Percentiles rank a stretch among this genome's conserved stretches.
These are phyloP conservation scores for Oryzias javanicus DNA, from an alignment of 2,113 vertebrate species.

Conservation along the genomic window DNA sequence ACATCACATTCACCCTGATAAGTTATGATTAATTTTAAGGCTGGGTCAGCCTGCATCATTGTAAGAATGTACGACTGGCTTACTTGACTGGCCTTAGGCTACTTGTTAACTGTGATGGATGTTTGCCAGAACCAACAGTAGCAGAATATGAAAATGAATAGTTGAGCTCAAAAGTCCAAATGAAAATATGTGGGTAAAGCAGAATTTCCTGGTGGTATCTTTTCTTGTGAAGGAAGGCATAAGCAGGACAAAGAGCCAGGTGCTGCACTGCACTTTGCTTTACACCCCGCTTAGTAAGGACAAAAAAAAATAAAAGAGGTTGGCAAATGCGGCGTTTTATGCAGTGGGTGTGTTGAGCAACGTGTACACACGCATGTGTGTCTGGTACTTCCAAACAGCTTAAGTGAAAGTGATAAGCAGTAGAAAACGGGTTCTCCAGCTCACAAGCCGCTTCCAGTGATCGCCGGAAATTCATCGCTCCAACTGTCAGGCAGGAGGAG, in stretches of 20 bases:
- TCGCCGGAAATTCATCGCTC: constrained; percentile 64
- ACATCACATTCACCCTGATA: constrained; percentile 19
- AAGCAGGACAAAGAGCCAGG: constrained; percentile 36
- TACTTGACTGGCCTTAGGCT: constrained; percentile 54
- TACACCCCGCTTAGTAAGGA: constrained; percentile 39
- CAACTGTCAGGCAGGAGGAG: constrained; percentile 62
- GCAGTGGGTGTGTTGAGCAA: constrained; percentile 17
- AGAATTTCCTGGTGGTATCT: constrained; percentile 28
- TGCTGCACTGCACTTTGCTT: constrained; percentile 42
- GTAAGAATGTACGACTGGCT: constrained; percentile 62
- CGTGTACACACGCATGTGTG: constrained; percentile 34
- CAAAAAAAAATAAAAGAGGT: constrained; percentile 35
- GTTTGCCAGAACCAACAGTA: constrained; percentile 38
- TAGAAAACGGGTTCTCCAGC: constrained; percentile 42
- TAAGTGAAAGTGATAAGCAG: constrained; percentile 73
- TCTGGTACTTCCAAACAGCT: constrained; percentile 52
- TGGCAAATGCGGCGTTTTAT: constrained; percentile 25
- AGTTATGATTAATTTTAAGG: constrained; percentile 32
- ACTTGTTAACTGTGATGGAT: constrained; percentile 58
- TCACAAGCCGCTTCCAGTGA: constrained; percentile 44
- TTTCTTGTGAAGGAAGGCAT: constrained; percentile 30
- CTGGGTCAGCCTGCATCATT: constrained; percentile 48
- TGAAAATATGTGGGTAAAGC: constrained; percentile 21
- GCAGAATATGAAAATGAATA: constrained; percentile 30
- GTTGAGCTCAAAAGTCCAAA: constrained; percentile 50